Percentiles rank a stretch among this genome's conserved stretches.
These are phyloP conservation scores for Girardinichthys multiradiatus DNA, from an alignment of 2,113 vertebrate genomes.

Conservation along the genomic window DNA sequence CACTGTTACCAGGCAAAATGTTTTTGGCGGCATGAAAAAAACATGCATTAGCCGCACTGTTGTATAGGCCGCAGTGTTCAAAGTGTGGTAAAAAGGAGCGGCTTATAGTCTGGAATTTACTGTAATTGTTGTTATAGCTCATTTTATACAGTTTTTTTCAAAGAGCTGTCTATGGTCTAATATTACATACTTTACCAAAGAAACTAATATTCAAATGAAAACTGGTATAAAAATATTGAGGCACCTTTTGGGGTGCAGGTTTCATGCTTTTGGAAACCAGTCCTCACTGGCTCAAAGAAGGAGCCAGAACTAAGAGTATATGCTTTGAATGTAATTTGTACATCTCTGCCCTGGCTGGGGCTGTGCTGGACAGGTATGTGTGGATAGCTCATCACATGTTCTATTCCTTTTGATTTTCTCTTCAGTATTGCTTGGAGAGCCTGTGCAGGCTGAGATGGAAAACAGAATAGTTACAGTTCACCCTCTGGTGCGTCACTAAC, in stretches of 20 bases:
- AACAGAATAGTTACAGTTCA: too few relatives aligned
- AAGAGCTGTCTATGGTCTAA: neutral
- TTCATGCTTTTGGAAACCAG: neutral
- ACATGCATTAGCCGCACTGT: too few relatives aligned
- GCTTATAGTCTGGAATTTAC: too few relatives aligned
- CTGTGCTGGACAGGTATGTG: neutral
- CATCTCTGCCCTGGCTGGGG: neutral
- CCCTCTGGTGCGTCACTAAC: too few relatives aligned
- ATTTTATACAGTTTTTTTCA: too few relatives aligned
- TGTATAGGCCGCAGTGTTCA: too few relatives aligned
- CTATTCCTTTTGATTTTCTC: neutral
- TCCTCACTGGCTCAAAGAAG: neutral
- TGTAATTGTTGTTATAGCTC: too few relatives aligned
- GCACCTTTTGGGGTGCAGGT: neutral
- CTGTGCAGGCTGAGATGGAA: too few relatives aligned
- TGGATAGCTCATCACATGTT: neutral
- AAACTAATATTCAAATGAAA: neutral
- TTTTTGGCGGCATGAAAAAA: too few relatives aligned
- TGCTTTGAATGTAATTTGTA: neutral
- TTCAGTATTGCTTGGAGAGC: neutral
- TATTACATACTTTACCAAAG: conserved; percentile 1
- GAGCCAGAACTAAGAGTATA: neutral
- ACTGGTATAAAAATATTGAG: neutral
- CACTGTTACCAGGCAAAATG: too few relatives aligned
- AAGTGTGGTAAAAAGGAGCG: too few relatives aligned